Percentiles rank a stretch among this genome's conserved stretches.
phyloP scores from a whole-genome alignment of 2,797 vertebrate species.

The Anguilla megastoma region DNA sequence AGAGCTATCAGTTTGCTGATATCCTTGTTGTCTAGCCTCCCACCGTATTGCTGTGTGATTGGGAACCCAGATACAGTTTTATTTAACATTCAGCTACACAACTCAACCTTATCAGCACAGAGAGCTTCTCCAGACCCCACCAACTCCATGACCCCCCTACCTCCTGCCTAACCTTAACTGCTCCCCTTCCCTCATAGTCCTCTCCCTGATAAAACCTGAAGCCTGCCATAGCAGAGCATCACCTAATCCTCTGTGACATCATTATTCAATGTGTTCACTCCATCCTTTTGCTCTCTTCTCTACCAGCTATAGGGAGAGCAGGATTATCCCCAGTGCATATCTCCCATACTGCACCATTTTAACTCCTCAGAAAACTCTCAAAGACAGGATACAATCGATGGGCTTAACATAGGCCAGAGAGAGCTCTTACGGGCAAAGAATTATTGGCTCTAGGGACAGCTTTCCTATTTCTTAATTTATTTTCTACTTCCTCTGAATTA shows the following conservation, averaged over 20 bases:
- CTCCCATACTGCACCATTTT: slow-evolving; percentile 16
- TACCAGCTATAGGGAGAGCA: slow-evolving; percentile 15
- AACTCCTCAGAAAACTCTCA: slow-evolving; percentile 9
- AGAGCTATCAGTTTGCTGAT: slow-evolving; percentile 35
- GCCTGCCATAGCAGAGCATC: slow-evolving; percentile 31
- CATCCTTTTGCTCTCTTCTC: slow-evolving; percentile 18
- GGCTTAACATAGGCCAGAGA: neutral
- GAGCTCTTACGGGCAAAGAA: neutral
- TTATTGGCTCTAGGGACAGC: neutral
- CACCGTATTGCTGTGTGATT: slow-evolving; percentile 31
- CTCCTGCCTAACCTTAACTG: slow-evolving; percentile 5
- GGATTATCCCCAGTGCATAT: slow-evolving; percentile 33
- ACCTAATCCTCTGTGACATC: slow-evolving; percentile 39
- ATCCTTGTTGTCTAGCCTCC: slow-evolving; percentile 25
- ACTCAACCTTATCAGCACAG: slow-evolving; percentile 36
- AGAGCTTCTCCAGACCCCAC: slow-evolving; percentile 25
- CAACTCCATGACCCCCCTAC: neutral
- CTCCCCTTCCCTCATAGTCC: slow-evolving; percentile 22
- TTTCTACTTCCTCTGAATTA: neutral
- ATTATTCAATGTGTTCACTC: slow-evolving; percentile 27
- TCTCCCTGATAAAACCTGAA: slow-evolving; percentile 30
- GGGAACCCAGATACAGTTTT: slow-evolving; percentile 33
- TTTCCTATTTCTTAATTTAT: neutral
- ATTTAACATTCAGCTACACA: slow-evolving; percentile 36
- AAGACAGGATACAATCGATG: slow-evolving; percentile 25